Base-by-base conservation (phyloP, 2,888 invertebrate genomes). In the Pandemis cinnamomeana region DNA sequence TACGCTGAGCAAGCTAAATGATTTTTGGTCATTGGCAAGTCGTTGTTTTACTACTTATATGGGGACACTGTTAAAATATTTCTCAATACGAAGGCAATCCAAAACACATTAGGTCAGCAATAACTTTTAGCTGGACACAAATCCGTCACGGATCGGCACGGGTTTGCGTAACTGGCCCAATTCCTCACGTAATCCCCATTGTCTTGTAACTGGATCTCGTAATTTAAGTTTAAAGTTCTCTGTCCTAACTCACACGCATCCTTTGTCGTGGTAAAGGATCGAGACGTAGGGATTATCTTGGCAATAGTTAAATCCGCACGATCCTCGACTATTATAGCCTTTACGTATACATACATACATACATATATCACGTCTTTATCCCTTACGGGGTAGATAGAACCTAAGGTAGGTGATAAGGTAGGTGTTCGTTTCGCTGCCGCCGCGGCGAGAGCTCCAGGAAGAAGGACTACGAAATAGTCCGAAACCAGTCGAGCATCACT, bases 241-340 rank as follows among this genome's bases (percentile, higher is more conserved):
- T 46, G 70, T 60, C 36, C 46, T 15, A 58, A 41, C 11, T 60
- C 48, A 20, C 46, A 11, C 5, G 42, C 60, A 42, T 74, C 69
- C 66, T 73, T 60, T 74, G 69, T 66, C 73, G 60, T 70, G 61
- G 60, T 60, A 74, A 74, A 74, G 70, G 70, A 74, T 74, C 70
- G 70, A 60, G 73, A 66, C 70, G 13, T 61, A 61, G 27, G 70
- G 73, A 74, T 74, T 74, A 74, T 64, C 72, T 64, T 64, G 41
- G 48, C 63, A 68, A 55, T 51, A 42, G 63, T 7, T 61, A 7
- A 11, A 41, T 1, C 36, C 44, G n/a, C 36, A 42, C 41, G 42
- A 69, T 64, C 58, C 46, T 69, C 41, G 48, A 64, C 72, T 64
- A 41, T 72, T 58, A 48, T 48, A n/a, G 41, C 20, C 20, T 20